Percentiles rank a stretch among this genome's conserved stretches.
Conservation (phyloP, 2,797 vertebrate genomes). For the Tragopan temminckii region DNA sequence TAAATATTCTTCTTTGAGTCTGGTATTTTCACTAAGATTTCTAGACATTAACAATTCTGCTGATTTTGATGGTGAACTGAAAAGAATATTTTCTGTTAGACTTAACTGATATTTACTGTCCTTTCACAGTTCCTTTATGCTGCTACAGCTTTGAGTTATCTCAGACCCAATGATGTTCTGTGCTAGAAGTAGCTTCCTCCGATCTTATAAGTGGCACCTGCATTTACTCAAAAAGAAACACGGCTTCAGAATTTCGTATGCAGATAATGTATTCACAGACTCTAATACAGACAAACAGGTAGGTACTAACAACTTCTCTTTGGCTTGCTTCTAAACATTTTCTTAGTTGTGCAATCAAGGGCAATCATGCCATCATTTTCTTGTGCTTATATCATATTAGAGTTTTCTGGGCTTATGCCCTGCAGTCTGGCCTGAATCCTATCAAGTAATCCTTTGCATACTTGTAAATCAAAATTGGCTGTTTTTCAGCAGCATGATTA, state of each 20-base stretch:
- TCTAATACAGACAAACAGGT: not conserved
- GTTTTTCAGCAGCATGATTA: conserved; percentile 61
- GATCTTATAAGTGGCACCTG: not conserved
- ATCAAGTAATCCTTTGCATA: conserved; percentile 79
- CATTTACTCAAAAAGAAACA: accelerated
- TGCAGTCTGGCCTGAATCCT: conserved; percentile 72
- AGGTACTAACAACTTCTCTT: conserved; percentile 6
- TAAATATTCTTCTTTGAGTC: not conserved
- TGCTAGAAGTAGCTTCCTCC: not conserved
- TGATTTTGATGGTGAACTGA: not conserved
- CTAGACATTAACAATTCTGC: not conserved
- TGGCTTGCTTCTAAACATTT: not conserved
- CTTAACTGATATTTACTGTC: accelerated
- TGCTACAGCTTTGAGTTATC: accelerated
- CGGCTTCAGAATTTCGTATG: not conserved
- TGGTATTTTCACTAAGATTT: not conserved
- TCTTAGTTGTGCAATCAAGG: conserved; percentile 14
- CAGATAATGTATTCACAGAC: not conserved
- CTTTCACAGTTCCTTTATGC: not conserved
- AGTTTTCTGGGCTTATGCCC: conserved; percentile 61
- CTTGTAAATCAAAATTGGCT: conserved; percentile 71
- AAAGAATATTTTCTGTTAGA: not conserved
- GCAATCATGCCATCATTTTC: conserved; percentile 65
- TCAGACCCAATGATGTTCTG: accelerated
- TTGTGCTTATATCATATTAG: conserved; percentile 70